Conservation (phyloP, 2,888 invertebrate species). For the Nomada ruficornis region DNA sequence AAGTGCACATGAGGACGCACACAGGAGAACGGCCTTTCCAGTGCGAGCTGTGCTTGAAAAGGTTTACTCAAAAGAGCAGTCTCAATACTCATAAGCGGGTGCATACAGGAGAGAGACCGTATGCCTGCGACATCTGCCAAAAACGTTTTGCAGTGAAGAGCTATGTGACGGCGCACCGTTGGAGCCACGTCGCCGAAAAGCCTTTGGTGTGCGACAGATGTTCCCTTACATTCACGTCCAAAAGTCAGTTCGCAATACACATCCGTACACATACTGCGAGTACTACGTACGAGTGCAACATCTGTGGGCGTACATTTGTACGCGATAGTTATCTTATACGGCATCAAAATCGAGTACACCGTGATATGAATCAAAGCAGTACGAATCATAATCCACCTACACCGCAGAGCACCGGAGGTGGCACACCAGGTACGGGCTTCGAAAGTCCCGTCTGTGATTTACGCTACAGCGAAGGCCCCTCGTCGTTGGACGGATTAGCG, state of each 20-base stretch:
- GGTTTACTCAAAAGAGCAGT: constrained; percentile 93
- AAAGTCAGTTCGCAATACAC: constrained; percentile 91
- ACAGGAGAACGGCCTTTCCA: constrained; percentile 91
- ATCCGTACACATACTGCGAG: constrained; percentile 90
- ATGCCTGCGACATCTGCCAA: constrained; percentile 91
- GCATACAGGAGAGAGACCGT: constrained; percentile 92
- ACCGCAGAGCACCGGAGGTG: constrained; percentile 80
- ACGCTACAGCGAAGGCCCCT: constrained; percentile 83
- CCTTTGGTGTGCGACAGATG: constrained; percentile 90
- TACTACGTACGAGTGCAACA: constrained; percentile 90
- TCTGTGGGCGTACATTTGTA: constrained; percentile 91
- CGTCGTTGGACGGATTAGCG: constrained; percentile 80
- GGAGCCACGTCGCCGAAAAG: constrained; percentile 92
- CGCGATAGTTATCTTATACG: constrained; percentile 92
- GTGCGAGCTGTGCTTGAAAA: constrained; percentile 90
- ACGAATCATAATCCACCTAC: constrained; percentile 82
- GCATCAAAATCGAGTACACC: constrained; percentile 91
- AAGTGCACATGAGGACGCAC: constrained; percentile 93
- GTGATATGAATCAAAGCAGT: constrained; percentile 83
- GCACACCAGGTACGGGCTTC: constrained; percentile 81
- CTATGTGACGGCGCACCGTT: constrained; percentile 92
- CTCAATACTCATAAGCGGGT: constrained; percentile 93
- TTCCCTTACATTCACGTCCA: constrained; percentile 90
- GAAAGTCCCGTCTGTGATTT: constrained; percentile 83
- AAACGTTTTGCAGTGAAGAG: constrained; percentile 93